Evolutionary conservation across 2,113 vertebrate genomes (phyloP), one percentile per base, ranked within the genome.

Genomic region (Hippocampus abdominalis): DNA sequence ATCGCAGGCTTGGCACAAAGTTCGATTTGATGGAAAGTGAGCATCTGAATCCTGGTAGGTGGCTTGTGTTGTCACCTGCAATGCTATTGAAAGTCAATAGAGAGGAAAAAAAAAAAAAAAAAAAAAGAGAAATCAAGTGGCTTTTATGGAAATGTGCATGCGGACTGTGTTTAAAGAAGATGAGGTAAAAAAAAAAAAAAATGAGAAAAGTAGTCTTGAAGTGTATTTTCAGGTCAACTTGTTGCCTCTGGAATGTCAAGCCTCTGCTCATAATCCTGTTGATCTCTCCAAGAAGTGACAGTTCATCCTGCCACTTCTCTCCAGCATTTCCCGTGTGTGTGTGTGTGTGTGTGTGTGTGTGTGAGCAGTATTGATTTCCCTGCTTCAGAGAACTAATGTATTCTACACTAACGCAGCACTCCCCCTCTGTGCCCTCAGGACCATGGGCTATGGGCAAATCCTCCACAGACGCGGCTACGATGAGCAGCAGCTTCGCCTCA

Each of bases 391-490:
- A 59, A 77, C 80, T 84, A 87, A 84, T 86, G 77, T 81, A 61
- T 57, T 78, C 71, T 36, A 54, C 79, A 77, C 36, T 63, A 82
- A 81, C 77, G 73, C 56, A 29, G 59, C 60, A 12, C 42, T 78
- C 25, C 73, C 73, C 32, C 15, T 80, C 20, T 54, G n/a, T 79
- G 3, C 82, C 89, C 69, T 92, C 94, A 86, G 94, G 86, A 90
- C 54, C 89, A 99, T 99, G 97, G 94, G 96, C 84, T 98, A 96
- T 88, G 96, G 96, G 85, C 93, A 98, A 91, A 91, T 97, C 88
- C 96, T 98, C 87, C 95, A 87, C 84, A 93, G 71, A 80, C 85
- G 81, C 32, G 93, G 90, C 75, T 91, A 90, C 71, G 94, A 95
- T 48, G 92, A 93, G 83, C 93, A 95, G 88, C 94, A 94, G 73